Conservation (phyloP, 2,797 vertebrate genomes). For the Pagetopsis macropterus region DNA sequence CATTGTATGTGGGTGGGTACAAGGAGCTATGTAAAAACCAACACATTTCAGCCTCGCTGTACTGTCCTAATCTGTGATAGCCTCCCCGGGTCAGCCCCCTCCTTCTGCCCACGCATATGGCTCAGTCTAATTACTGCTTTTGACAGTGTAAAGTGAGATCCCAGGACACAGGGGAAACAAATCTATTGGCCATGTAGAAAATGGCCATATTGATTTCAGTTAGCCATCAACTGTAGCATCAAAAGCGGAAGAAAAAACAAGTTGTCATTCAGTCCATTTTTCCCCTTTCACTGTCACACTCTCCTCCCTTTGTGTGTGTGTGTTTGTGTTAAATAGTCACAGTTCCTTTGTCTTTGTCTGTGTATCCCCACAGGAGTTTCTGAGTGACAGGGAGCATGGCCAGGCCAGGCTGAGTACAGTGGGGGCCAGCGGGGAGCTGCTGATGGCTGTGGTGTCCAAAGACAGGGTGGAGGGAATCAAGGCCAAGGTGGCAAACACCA, state of each 20-base stretch:
- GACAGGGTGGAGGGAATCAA: conserved; percentile 88
- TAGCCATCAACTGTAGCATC: conserved; percentile 12
- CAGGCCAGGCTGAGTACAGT: conserved; percentile 91
- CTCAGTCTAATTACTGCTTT: conserved; percentile 49
- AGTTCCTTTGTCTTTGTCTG: conserved; percentile 69
- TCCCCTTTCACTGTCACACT: conserved; percentile 30
- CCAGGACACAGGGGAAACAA: neutral
- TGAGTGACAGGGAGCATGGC: conserved; percentile 93
- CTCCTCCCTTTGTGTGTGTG: conserved; percentile 47
- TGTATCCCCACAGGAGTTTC: conserved; percentile 87
- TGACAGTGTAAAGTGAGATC: conserved; percentile 37
- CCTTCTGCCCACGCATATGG: conserved; percentile 40
- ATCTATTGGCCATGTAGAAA: conserved; percentile 2
- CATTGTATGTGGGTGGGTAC: conserved; percentile 43
- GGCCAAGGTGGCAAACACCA: conserved; percentile 86
- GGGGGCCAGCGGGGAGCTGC: conserved; percentile 89
- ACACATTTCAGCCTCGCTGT: conserved; percentile 72
- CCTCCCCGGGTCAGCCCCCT: conserved; percentile 52
- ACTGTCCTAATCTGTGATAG: conserved; percentile 64
- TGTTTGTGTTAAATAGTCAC: conserved; percentile 61
- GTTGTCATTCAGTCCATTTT: conserved; percentile 39
- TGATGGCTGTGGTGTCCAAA: conserved; percentile 87
- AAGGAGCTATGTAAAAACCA: conserved; percentile 61
- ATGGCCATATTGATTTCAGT: conserved; percentile 26
- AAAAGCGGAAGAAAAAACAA: conserved; percentile 39